A percentile compares a stretch with the other conserved stretches of the same genome.
These are phyloP conservation scores for Cryptotis parvus DNA, from an alignment of 2,113 vertebrate genomes.

Conservation along the genomic window DNA sequence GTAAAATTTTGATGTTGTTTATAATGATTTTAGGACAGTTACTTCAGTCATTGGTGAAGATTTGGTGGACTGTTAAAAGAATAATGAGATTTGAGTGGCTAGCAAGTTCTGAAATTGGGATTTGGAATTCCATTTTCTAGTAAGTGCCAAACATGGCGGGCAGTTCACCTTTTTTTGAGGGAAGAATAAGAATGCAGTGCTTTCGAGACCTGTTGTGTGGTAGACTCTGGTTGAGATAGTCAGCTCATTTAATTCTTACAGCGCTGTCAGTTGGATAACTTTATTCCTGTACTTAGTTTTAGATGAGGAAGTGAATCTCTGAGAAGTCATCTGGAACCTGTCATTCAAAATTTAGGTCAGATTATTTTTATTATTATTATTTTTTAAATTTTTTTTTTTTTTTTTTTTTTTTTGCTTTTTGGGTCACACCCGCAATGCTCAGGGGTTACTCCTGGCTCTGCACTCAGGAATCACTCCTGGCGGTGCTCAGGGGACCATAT, in stretches of 20 bases:
- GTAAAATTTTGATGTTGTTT: not conserved
- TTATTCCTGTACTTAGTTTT: slow-evolving; percentile 6
- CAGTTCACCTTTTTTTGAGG: not conserved
- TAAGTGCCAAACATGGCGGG: not conserved
- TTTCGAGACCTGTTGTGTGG: not conserved
- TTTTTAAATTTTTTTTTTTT: not conserved
- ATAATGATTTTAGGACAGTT: slow-evolving; percentile 1
- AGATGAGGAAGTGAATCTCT: slow-evolving; percentile 4
- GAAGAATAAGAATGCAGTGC: not conserved
- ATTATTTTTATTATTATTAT: no score
- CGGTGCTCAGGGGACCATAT: no score
- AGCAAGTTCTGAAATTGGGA: not conserved
- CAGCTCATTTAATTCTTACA: slow-evolving; percentile 23
- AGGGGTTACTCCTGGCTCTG: no score
- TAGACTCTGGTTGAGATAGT: not conserved
- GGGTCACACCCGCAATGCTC: no score
- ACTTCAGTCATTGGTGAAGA: not conserved
- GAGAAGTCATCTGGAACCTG: slow-evolving; percentile 24
- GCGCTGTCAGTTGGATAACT: not conserved
- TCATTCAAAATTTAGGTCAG: not conserved
- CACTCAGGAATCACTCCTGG: no score
- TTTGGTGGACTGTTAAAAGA: not conserved
- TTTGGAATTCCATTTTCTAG: not conserved
- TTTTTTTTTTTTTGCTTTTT: no score
- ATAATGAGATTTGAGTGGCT: slow-evolving; percentile 2